These are phyloP conservation scores for Sarcophaga caerulescens DNA, from an alignment of 2,888 invertebrate genomes.

Conservation along the genomic window DNA sequence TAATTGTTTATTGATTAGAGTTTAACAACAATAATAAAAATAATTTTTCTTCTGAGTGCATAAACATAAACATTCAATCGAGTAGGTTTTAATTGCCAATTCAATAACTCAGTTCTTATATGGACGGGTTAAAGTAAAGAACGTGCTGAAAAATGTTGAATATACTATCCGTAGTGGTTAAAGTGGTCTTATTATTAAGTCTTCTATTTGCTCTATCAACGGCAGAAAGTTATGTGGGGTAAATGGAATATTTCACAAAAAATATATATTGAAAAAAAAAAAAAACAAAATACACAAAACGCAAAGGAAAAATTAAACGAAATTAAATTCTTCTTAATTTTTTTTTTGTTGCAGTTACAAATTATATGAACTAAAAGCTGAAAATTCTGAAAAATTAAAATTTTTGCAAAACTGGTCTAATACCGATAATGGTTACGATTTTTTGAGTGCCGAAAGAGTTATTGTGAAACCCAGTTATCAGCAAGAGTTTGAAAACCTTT, in stretches of 20 bases:
- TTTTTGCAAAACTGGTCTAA: background rate
- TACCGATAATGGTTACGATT: conserved; percentile 25
- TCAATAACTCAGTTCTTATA: conserved; percentile 20
- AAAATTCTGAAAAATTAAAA: background rate
- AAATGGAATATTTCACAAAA: conserved; percentile 6
- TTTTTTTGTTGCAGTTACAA: conserved; percentile 33
- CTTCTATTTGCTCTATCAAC: background rate
- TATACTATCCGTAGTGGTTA: background rate
- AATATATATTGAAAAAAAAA: no score
- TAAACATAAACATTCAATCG: background rate
- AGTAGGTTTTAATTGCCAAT: background rate
- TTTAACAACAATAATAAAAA: conserved; percentile 4
- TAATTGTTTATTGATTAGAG: conserved; percentile 43
- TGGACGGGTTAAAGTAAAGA: conserved; percentile 12
- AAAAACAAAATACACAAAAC: no score
- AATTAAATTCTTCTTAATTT: background rate
- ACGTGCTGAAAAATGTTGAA: background rate
- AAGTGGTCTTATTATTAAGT: background rate
- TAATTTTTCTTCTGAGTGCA: no score
- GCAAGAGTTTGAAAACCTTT: conserved; percentile 67
- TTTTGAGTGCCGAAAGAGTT: conserved; percentile 31
- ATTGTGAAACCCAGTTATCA: conserved; percentile 21
- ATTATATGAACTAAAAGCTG: conserved; percentile 31
- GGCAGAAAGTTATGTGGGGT: conserved; percentile 34
- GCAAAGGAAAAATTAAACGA: no score